Conservation (phyloP, 2,797 vertebrate genomes). For the Discoglossus pictus region DNA sequence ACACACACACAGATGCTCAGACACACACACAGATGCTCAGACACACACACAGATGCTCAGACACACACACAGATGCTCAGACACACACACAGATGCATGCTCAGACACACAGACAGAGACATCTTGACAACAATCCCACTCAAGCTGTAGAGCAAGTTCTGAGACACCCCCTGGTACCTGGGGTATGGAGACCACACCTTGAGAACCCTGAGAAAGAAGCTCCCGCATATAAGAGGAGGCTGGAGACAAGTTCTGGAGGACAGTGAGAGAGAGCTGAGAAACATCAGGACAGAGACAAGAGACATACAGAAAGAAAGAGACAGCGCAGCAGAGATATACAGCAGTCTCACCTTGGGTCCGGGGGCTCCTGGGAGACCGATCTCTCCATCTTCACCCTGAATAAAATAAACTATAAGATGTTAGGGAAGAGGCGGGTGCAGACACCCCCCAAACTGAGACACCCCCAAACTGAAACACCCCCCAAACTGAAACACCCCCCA, state of each 20-base stretch:
- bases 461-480: too few species aligned
- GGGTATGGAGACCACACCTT: background rate
- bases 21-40: too few species aligned
- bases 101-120: too few species aligned
- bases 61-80: too few species aligned
- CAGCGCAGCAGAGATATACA: background rate
- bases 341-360: constrained; percentile 78
- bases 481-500: too few species aligned
- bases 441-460: too few species aligned
- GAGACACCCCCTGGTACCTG: constrained; percentile 33
- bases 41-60: too few species aligned
- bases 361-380: constrained; percentile 82
- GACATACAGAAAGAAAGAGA: background rate
- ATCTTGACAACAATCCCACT: too few species aligned
- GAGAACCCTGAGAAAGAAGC: constrained; percentile 64
- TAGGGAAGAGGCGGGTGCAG: too few species aligned
- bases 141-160: too few species aligned
- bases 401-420: background rate
- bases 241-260: constrained; percentile 59
- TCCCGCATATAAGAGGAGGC: constrained; percentile 60
- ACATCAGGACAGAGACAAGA: background rate
- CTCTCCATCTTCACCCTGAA: constrained; percentile 80
- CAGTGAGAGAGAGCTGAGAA: constrained; percentile 43
- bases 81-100: too few species aligned
- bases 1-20: too few species aligned